phyloP scores from a whole-genome alignment of 2,888 invertebrate genomes.

The Brachyptera putata region DNA sequence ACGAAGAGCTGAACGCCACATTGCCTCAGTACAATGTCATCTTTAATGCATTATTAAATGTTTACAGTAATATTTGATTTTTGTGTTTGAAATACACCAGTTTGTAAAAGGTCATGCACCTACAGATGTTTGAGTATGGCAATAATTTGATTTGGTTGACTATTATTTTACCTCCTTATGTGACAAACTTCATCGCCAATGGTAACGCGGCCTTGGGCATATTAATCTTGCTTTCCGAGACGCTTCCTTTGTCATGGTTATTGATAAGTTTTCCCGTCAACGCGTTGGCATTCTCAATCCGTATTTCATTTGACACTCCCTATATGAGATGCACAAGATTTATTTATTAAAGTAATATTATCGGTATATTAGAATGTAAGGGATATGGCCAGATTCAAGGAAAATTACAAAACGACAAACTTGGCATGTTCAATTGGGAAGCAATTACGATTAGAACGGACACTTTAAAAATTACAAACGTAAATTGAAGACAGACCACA shows the following conservation, averaged over 20 bases:
- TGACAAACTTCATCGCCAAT: constrained; percentile 10
- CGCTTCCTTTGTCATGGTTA: neutral
- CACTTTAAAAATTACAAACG: neutral
- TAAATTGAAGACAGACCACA: too few species aligned
- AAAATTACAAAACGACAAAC: neutral
- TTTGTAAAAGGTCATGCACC: too few species aligned
- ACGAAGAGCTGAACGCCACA: too few species aligned
- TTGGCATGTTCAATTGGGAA: neutral
- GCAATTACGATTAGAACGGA: neutral
- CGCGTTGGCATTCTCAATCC: constrained; percentile 26
- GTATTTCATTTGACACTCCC: constrained; percentile 29
- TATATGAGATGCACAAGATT: constrained; percentile 26
- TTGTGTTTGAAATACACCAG: too few species aligned
- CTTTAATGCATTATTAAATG: too few species aligned
- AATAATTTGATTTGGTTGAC: neutral
- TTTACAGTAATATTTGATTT: too few species aligned
- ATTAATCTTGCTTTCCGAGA: neutral
- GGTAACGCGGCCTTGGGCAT: neutral
- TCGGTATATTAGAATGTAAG: neutral
- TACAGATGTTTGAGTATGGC: neutral
- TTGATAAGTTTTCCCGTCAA: neutral
- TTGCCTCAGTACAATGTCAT: too few species aligned
- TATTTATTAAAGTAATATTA: neutral
- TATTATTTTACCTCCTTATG: neutral
- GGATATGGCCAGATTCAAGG: constrained; percentile 5